Evolutionary conservation across 2,888 invertebrate genomes (phyloP).

Genomic region (Ferrisia virgata): DNA sequence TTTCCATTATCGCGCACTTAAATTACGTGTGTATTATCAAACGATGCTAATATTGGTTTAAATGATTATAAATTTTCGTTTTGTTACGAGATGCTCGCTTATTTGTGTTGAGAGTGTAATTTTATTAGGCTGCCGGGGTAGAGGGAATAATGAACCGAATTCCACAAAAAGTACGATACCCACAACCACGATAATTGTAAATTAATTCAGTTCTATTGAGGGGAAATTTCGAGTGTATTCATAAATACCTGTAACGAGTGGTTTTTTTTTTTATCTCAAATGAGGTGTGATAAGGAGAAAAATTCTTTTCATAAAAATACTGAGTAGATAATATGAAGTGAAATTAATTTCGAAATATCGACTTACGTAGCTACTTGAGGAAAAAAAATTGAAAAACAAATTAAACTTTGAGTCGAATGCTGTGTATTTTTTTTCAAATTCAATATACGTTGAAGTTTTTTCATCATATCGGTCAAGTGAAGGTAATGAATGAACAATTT

Average conservation of each 20-base stretch:
- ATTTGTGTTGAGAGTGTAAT: no score
- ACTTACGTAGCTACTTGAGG: background rate
- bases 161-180: no score
- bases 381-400: background rate
- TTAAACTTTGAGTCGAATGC: background rate
- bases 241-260: background rate
- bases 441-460: background rate
- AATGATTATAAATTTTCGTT: no score
- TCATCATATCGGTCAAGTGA: background rate
- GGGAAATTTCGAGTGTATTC: background rate
- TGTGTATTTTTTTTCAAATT: background rate
- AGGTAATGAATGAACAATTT: background rate
- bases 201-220: background rate
- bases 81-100: no score
- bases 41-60: no score
- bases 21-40: no score
- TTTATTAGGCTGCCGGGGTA: no score
- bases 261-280: background rate
- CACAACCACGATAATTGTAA: background rate
- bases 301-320: background rate
- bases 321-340: background rate
- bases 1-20: no score
- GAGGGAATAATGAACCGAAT: no score
- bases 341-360: no score
- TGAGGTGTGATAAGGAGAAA: background rate